Conservation (phyloP, 1,140 invertebrate species). For the Drosophila nannoptera region DNA sequence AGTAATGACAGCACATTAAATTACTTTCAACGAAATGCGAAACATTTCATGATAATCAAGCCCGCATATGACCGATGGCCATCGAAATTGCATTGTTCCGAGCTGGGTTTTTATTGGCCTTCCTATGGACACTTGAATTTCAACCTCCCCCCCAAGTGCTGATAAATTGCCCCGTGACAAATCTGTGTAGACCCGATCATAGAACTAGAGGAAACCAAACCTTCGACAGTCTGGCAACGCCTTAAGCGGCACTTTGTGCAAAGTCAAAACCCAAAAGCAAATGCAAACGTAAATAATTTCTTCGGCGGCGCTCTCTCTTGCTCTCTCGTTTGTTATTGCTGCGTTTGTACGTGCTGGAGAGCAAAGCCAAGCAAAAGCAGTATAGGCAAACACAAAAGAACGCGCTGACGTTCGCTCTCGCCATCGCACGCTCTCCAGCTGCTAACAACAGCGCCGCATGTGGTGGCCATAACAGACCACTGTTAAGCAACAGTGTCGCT, state of each 20-base stretch:
- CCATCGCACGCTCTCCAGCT: constrained; percentile 13
- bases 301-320: constrained; percentile 21
- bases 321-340: constrained; percentile 41
- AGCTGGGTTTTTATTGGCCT: constrained; percentile 46
- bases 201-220: neutral
- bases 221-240: constrained; percentile 45
- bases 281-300: constrained; percentile 16
- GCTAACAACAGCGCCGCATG: constrained; percentile 57
- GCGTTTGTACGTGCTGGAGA: constrained; percentile 33
- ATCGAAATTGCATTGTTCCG: constrained; percentile 50
- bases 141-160: constrained; percentile 35
- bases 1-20: constrained; percentile 57
- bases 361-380: constrained; percentile 31
- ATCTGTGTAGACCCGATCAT: constrained; percentile 11
- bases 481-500: constrained; percentile 45
- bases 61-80: constrained; percentile 63
- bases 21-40: constrained; percentile 41
- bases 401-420: constrained; percentile 1
- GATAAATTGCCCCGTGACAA: constrained; percentile 43
- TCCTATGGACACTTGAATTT: constrained; percentile 36
- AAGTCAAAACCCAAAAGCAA: constrained; percentile 30
- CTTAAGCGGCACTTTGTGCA: constrained; percentile 33
- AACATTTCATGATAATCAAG: constrained; percentile 48
- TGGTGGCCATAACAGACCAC: constrained; percentile 30
- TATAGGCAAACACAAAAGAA: constrained; percentile 1